These are phyloP conservation scores for Sphaerodactylus townsendi DNA, from an alignment of 2,113 vertebrate genomes.

Conservation along the genomic window DNA sequence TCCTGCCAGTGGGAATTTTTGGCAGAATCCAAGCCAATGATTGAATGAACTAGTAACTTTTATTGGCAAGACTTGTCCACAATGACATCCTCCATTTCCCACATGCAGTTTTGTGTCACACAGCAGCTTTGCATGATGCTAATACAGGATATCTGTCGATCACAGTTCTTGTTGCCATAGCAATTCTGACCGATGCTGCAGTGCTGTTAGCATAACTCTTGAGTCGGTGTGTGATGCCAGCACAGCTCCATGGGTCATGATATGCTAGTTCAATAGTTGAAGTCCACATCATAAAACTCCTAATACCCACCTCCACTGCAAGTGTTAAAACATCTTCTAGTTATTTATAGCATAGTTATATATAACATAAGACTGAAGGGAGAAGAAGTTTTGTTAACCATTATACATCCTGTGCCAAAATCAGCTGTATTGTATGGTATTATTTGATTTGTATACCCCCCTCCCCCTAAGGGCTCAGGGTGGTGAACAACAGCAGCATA, in stretches of 20 bases:
- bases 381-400: background rate
- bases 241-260: background rate
- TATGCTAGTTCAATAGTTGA: background rate
- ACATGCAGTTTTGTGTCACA: background rate
- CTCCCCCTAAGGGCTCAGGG: too few relatives aligned
- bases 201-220: background rate
- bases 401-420: background rate
- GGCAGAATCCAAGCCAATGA: too few relatives aligned
- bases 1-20: too few relatives aligned
- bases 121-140: background rate
- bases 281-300: background rate
- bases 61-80: background rate
- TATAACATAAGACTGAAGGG: background rate
- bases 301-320: background rate
- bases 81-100: background rate
- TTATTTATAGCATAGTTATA: background rate
- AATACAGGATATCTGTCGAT: background rate
- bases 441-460: too few relatives aligned
- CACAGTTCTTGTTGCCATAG: background rate
- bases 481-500: too few relatives aligned
- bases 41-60: background rate
- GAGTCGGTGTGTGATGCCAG: background rate
- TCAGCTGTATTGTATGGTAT: too few relatives aligned
- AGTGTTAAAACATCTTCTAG: background rate
- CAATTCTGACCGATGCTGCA: background rate